Base-by-base conservation (phyloP, 2,797 vertebrate species). In the Smutsia gigantea region DNA sequence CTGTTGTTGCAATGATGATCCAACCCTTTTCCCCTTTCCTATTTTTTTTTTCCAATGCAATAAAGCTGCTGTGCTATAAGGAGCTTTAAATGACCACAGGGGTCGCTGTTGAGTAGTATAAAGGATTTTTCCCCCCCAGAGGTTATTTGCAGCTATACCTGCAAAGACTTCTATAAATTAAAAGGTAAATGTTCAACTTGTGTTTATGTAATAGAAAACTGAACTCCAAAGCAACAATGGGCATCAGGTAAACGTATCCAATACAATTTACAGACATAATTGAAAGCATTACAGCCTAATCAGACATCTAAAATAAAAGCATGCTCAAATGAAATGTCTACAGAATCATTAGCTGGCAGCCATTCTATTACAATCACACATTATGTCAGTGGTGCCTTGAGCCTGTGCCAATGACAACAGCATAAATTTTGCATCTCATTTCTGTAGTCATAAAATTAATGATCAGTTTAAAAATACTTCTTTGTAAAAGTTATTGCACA, bases 381-480 rank as follows among this genome's bases (percentile, higher is more conserved):
- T 98, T 98, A 99, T 99, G 98, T 98, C 99, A 98, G 97, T 93
- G 97, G 98, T 97, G 99, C 98, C 98, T 98, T 99, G 98, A 99
- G 99, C 98, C 97, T 96, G 95, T 98, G 98, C 98, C 98, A 99
- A 99, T 98, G 98, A 99, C 98, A 99, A 99, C 98, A 99, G 98
- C 98, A 99, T 99, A 98, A 99, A 99, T 99, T 99, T 97, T 98
- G 98, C 98, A 99, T 99, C 99, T 99, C 98, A 99, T 99, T 99
- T 98, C 98, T 98, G 93, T 95, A 98, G 98, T 96, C 98, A 98
- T 99, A 99, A 99, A 99, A 99, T 99, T 99, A 99, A 99, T 98
- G 98, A 99, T 98, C 99, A 99, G 98, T 98, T 99, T 98, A 98
- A 99, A 99, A 99, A 99, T 99, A 98, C 98, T 99, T 99, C 98